phyloP scores from a whole-genome alignment of 1,140 invertebrate species.

The Drosophila nebulosa region DNA sequence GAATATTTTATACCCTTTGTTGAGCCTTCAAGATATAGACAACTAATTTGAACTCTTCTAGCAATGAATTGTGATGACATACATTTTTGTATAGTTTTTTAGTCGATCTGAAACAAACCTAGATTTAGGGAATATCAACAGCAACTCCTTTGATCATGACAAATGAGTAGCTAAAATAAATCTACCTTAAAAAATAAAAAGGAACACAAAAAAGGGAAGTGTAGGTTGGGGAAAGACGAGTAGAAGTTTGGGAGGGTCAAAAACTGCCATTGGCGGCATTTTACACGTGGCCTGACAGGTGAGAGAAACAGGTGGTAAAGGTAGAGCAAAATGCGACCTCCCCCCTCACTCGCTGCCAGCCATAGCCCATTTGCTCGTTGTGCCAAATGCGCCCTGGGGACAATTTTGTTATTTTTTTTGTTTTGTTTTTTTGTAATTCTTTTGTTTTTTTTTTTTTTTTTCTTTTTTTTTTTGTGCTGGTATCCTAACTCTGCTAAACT shows the following conservation, averaged over 20 bases:
- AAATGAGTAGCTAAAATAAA: not conserved
- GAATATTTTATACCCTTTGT: not conserved
- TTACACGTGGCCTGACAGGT: slow-evolving; percentile 64
- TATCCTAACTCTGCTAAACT: slow-evolving; percentile 44
- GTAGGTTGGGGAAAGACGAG: not conserved
- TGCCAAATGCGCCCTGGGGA: slow-evolving; percentile 60
- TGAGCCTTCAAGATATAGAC: no score
- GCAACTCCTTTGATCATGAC: not conserved
- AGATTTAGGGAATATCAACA: no score
- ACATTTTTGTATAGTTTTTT: no score
- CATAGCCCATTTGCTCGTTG: not conserved
- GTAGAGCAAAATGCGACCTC: slow-evolving; percentile 9
- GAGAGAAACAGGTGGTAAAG: slow-evolving; percentile 17
- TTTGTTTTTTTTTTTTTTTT: slow-evolving; percentile 14
- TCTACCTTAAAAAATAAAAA: not conserved
- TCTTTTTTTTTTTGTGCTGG: slow-evolving; percentile 34
- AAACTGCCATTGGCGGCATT: slow-evolving; percentile 51
- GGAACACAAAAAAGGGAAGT: not conserved
- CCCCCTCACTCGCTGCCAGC: slow-evolving; percentile 5
- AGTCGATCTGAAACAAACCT: no score
- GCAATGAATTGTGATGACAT: no score
- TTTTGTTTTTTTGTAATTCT: not conserved
- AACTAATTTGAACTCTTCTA: no score
- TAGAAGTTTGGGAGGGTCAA: slow-evolving; percentile 19
- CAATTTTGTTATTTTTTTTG: slow-evolving; percentile 18